phyloP scores from a whole-genome alignment of 2,888 invertebrate species.

The Drosophila melanosoma region DNA sequence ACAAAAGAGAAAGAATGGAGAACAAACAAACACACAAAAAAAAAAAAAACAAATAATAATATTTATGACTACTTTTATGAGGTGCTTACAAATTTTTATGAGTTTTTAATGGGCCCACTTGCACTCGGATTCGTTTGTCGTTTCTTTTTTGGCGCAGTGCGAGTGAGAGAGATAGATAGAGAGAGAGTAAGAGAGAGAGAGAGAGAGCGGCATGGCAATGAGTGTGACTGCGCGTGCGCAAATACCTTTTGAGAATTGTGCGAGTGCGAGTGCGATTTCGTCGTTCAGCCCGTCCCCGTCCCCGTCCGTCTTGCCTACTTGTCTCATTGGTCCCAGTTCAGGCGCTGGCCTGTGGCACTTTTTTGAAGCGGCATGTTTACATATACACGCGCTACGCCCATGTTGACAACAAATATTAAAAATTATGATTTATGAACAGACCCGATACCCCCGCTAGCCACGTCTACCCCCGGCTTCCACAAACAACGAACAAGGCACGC shows the following conservation, averaged over 20 bases:
- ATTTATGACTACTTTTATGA: conserved; percentile 85
- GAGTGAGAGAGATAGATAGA: conserved; percentile 13
- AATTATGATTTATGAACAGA: conserved; percentile 80
- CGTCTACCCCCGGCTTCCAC: background rate
- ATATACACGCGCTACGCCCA: conserved; percentile 79
- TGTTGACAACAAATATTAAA: conserved; percentile 81
- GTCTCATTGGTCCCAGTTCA: conserved; percentile 30
- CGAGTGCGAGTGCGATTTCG: conserved; percentile 27
- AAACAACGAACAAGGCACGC: conserved; percentile 40
- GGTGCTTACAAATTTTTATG: conserved; percentile 86
- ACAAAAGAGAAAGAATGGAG: conserved; percentile 7
- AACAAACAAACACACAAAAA: conserved; percentile 17
- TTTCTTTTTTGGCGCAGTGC: conserved; percentile 48
- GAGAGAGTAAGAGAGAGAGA: conserved; percentile 5
- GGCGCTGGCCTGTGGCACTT: conserved; percentile 34
- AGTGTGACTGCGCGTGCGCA: conserved; percentile 82
- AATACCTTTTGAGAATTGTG: conserved; percentile 71
- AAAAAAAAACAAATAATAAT: conserved; percentile 74
- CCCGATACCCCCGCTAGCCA: conserved; percentile 13
- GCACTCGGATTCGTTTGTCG: conserved; percentile 54
- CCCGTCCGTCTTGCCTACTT: conserved; percentile 8
- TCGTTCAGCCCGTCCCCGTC: background rate
- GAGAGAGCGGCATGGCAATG: conserved; percentile 39
- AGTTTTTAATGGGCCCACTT: conserved; percentile 84
- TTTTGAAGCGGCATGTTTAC: conserved; percentile 63